Evolutionary conservation across 2,113 vertebrate species (phyloP), one percentile per base, ranked within the genome.

Genomic region (Tetraodon nigroviridis): DNA sequence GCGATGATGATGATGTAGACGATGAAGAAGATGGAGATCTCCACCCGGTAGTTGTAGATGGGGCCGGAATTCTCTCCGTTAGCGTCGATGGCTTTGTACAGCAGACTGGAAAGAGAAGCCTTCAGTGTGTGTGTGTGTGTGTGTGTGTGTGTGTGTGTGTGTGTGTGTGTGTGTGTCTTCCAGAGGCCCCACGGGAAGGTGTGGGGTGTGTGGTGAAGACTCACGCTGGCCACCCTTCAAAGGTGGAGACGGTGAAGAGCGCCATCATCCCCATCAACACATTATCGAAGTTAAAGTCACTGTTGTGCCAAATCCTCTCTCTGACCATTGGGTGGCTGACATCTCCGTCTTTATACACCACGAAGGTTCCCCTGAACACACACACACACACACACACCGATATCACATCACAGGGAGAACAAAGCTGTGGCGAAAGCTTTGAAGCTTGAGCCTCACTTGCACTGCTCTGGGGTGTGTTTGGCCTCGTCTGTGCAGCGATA

Each of bases 1-100:
- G 95, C 95, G 0, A 98, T 98, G 89, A 97, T 94, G 85, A 98
- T 98, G 87, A 98, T 97, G 86, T 98, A 98, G 86, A 98, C 91
- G 18, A 98, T 93, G 86, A 98, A 98, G 89, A 98, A 98, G 78
- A 97, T 92, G 52, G 95, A 97, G 75, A 96, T 96, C 80, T 96
- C 95, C 69, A 98, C 92, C 0, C 92, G 91, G 77, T 96, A 93
- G 86, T 98, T 98, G 78, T 98, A 97, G 86, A 97, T 94, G 59
- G 95, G 95, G 0, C 95, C 95, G 2, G 91, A 77, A 67, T 97
- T 92, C 84, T 95, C 92, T 1, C 90, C 93, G 0, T 97, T 92
- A 32, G 95, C 94, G 0, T 98, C 95, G 0, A 98, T 94, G 29
- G 95, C 93, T 70, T 95, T 96, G 69, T 98, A 98, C 44, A 98